Evolutionary conservation across 2,888 invertebrate genomes (phyloP).

Genomic region (Loripinus fragilis): DNA sequence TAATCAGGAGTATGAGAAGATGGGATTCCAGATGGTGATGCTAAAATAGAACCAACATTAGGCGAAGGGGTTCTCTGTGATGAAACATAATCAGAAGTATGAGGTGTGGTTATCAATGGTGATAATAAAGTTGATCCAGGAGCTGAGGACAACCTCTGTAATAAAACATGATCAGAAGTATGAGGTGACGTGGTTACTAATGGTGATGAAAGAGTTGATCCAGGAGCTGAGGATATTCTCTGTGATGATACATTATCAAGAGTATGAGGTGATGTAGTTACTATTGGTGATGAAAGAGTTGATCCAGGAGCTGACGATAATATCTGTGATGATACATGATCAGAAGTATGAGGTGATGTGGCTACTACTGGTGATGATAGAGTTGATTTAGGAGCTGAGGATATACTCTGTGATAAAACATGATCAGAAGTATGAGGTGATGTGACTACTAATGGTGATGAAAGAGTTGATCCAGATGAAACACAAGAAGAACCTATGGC

Average conservation of each 20-base stretch:
- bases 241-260: not conserved
- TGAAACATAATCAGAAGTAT: not conserved
- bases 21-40: not conserved
- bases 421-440: not conserved
- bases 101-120: not conserved
- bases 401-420: not conserved
- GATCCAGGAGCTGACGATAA: not conserved
- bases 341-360: not conserved
- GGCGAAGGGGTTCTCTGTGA: not conserved
- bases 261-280: not conserved
- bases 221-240: not conserved
- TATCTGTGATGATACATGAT: not conserved
- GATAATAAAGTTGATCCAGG: not conserved
- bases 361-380: not conserved
- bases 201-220: not conserved
- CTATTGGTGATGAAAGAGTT: not conserved
- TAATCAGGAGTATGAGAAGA: not conserved
- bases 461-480: not conserved
- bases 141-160: not conserved
- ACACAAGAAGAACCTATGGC: too few relatives aligned
- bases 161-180: not conserved
- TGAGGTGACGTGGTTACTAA: not conserved
- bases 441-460: not conserved
- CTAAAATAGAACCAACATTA: not conserved
- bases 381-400: not conserved